Evolutionary conservation across 35 echinoderm and acorn worm genomes (phyloP).

Genomic region (Ophioderma brevispina): DNA sequence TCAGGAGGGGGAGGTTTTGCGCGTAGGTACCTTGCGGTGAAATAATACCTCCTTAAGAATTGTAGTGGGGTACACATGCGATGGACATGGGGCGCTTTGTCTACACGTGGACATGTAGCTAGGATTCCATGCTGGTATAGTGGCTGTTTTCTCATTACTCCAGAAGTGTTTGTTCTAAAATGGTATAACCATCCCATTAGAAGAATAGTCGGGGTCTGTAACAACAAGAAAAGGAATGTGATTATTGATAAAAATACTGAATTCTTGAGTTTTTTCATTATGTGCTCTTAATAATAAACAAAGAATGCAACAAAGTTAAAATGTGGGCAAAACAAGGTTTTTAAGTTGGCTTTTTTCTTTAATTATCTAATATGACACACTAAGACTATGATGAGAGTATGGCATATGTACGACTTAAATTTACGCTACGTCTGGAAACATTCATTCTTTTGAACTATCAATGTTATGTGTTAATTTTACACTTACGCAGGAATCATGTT

Average conservation of each 20-base stretch:
- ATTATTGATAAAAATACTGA: neutral
- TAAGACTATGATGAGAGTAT: no score
- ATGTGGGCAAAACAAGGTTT: no score
- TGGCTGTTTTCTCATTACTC: conserved; percentile 1
- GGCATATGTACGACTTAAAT: no score
- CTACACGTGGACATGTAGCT: conserved; percentile 9
- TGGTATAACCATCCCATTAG: neutral
- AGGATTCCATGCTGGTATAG: conserved; percentile 13
- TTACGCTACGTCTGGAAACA: no score
- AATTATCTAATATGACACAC: no score
- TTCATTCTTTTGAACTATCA: no score
- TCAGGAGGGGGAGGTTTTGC: conserved; percentile 88
- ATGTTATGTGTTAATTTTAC: no score
- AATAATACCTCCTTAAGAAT: neutral
- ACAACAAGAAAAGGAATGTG: neutral
- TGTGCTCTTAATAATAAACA: no score
- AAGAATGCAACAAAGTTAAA: no score
- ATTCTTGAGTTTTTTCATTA: neutral
- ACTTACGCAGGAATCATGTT: no score
- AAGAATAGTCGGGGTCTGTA: neutral
- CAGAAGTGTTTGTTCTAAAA: neutral
- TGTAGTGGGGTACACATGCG: conserved; percentile 20
- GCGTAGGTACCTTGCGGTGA: conserved; percentile 64
- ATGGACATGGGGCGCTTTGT: neutral
- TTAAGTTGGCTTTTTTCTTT: no score